A percentile compares a stretch with the other conserved stretches of the same genome.
These are phyloP conservation scores for Otus sunia DNA, from an alignment of 2,113 vertebrate species.

Conservation along the genomic window DNA sequence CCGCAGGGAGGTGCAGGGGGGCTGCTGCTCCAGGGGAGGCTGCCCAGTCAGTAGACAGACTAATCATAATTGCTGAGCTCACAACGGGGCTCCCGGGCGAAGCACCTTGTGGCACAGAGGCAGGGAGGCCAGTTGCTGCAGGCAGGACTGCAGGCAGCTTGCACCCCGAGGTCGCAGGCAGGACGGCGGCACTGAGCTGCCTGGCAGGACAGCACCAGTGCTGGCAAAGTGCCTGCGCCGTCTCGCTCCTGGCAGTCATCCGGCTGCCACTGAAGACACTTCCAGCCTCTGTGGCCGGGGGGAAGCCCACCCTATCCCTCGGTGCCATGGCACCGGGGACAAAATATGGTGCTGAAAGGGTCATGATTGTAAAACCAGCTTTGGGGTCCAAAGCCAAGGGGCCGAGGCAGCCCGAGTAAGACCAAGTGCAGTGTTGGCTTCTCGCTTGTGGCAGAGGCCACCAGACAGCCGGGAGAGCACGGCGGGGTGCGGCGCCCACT, in stretches of 20 bases:
- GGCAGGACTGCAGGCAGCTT: neutral
- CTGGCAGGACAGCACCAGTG: neutral
- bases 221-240: rapidly evolving
- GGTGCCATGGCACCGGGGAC: rapidly evolving
- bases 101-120: neutral
- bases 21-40: neutral
- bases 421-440: neutral
- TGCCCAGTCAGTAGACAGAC: rapidly evolving
- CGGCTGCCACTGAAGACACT: rapidly evolving
- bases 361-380: neutral
- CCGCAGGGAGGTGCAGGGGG: rapidly evolving
- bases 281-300: neutral
- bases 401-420: neutral
- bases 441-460: neutral
- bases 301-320: neutral
- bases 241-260: neutral
- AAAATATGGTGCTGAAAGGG: neutral
- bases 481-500: rapidly evolving
- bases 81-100: neutral
- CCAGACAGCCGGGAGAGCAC: neutral
- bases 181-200: neutral
- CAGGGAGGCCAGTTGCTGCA: neutral
- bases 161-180: neutral
- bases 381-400: neutral
- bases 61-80: neutral